A percentile compares a stretch with the other conserved stretches of the same genome.
phyloP scores from a whole-genome alignment of 2,113 vertebrate genomes.

The Gymnocephalus cernua region DNA sequence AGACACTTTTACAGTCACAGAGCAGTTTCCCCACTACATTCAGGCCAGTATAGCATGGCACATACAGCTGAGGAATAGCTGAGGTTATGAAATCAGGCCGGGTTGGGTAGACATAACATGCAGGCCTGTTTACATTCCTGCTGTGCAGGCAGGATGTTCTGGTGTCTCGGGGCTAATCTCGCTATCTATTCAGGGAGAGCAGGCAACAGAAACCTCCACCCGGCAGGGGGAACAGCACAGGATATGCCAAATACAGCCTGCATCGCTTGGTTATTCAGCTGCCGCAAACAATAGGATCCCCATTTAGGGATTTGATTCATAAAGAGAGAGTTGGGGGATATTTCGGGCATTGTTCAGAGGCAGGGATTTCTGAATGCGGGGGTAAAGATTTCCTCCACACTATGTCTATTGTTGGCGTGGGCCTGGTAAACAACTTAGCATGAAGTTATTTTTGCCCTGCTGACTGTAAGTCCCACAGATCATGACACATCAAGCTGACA shows the following conservation, averaged over 20 bases:
- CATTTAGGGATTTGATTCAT: conserved; percentile 63
- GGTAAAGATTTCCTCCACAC: conserved; percentile 46
- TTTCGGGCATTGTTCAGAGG: conserved; percentile 54
- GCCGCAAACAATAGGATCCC: conserved; percentile 67
- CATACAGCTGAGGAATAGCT: conserved; percentile 11
- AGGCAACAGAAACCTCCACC: conserved; percentile 46
- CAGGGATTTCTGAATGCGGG: conserved; percentile 25
- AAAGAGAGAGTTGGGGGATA: conserved; percentile 46
- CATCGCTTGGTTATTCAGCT: conserved; percentile 60
- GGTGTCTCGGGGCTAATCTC: conserved; percentile 70
- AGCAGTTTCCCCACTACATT: conserved; percentile 33
- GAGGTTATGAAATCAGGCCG: conserved; percentile 81
- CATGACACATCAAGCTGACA: conserved; percentile 9
- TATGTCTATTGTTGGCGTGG: conserved; percentile 39
- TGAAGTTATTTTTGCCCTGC: conserved; percentile 29
- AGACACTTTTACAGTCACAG: not conserved
- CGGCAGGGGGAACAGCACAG: conserved; percentile 55
- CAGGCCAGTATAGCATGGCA: conserved; percentile 7
- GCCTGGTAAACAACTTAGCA: conserved; percentile 49
- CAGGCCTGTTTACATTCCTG: conserved; percentile 87
- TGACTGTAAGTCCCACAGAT: not conserved
- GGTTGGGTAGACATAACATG: conserved; percentile 84
- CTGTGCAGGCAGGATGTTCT: conserved; percentile 75
- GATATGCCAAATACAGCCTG: conserved; percentile 71
- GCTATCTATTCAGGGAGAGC: conserved; percentile 66